Percentiles rank a stretch among this genome's conserved stretches.
These are phyloP conservation scores for Alitta virens DNA, from an alignment of 2,888 invertebrate genomes.

Conservation along the genomic window DNA sequence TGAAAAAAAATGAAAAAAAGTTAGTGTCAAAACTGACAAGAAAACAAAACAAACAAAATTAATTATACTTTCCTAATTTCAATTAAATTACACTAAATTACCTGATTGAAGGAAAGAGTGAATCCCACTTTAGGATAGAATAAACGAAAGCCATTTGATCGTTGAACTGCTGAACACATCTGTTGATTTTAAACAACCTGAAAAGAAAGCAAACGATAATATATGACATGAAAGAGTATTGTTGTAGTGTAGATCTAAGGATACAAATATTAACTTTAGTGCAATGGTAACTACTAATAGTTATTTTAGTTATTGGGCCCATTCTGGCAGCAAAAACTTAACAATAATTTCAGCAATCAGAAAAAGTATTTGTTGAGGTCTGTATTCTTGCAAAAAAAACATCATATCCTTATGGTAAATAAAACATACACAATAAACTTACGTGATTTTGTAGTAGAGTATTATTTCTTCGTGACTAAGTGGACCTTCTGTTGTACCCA, in stretches of 20 bases:
- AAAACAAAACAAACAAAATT: too few species aligned
- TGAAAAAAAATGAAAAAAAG: not conserved
- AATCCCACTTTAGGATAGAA: constrained; percentile 23
- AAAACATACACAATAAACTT: not conserved
- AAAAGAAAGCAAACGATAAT: not conserved
- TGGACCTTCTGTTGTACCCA: not conserved
- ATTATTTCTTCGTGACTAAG: constrained; percentile 3
- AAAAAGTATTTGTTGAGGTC: too few species aligned
- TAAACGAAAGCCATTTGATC: constrained; percentile 10
- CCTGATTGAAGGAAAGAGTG: constrained; percentile 6
- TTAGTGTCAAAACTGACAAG: not conserved
- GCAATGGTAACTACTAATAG: not conserved
- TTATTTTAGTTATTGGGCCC: not conserved
- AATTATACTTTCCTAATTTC: too few species aligned
- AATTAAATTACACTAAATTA: too few species aligned
- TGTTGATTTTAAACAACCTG: constrained; percentile 9
- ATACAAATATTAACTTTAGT: not conserved
- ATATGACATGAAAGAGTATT: too few species aligned
- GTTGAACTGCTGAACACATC: constrained; percentile 1
- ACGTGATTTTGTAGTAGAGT: constrained; percentile 5
- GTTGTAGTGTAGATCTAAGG: not conserved
- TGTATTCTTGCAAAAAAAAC: too few species aligned
- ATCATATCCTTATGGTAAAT: too few species aligned
- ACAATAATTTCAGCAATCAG: too few species aligned
- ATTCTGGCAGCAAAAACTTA: too few species aligned